These are phyloP conservation scores for Caradrina clavipalpis DNA, from an alignment of 2,888 invertebrate genomes.

Conservation along the genomic window DNA sequence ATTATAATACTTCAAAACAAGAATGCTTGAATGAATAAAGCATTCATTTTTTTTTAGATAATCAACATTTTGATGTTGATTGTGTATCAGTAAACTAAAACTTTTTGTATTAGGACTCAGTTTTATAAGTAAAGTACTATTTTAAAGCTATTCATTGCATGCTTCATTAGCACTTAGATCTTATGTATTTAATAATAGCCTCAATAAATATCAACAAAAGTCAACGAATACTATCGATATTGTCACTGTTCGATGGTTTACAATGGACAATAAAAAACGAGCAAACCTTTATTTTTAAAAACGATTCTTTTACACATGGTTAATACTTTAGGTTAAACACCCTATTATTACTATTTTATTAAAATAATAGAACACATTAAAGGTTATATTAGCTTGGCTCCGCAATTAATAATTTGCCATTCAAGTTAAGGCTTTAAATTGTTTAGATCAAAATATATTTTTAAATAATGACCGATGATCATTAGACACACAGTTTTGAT, in stretches of 20 bases:
- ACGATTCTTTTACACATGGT: neutral
- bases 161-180: neutral
- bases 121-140: too few species aligned
- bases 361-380: too few species aligned
- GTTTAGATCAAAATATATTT: too few species aligned
- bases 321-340: neutral
- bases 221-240: neutral
- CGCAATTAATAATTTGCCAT: too few species aligned
- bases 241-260: neutral
- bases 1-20: constrained; percentile 25
- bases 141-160: constrained; percentile 18
- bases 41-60: too few species aligned
- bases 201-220: neutral
- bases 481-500: neutral
- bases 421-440: too few species aligned
- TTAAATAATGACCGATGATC: too few species aligned
- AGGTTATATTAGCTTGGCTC: too few species aligned
- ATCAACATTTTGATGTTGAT: too few species aligned
- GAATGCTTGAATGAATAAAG: neutral
- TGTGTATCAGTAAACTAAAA: too few species aligned
- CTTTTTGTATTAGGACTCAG: too few species aligned
- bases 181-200: neutral
- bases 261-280: neutral
- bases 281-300: neutral
- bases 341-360: too few species aligned